Base-by-base conservation (phyloP, 2,888 invertebrate genomes). In the Eupithecia dodoneata region DNA sequence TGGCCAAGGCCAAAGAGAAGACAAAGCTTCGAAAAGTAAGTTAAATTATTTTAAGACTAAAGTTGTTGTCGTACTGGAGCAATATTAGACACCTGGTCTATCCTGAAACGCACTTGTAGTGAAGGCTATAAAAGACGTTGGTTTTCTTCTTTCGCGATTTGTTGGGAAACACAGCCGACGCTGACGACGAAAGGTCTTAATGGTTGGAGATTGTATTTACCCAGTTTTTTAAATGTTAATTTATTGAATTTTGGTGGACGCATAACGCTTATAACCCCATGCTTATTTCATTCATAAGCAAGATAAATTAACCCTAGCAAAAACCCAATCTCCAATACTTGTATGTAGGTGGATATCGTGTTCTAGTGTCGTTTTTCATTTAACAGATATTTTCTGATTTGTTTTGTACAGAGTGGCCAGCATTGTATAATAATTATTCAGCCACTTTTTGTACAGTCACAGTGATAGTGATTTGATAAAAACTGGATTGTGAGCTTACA, bases 1-100 rank as follows among this genome's bases (percentile, higher is more conserved):
- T 99, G 10, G 98, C 98, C 41, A 99, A 99, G 92, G 99, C 99
- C 12, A 98, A 99, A 89, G 98, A 99, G 89, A 98, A 99, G 92
- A 99, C 99, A 41, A 98, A 98, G 90, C 92, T 98, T 81, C 96
- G 98, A 94, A 98, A 98, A 96, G 98, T 98, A 90, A 92, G 93
- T 92, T 75, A 41, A 41, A 63, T 49, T 15, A 18, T 67, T 13
- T 30, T 59, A 6, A 9, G 18, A 52, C n/a, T 3, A 4, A 52
- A 2, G 9, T 18, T 9, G 9, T 18, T 2, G 7, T 59, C 18
- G 55, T 9, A 59, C 9, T 9, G n/a, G 15, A 15, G 55, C 9
- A 0, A 30, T 2, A 30, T 10, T 10, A 10, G 3, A 30, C n/a
- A 9, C n/a, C n/a, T n/a, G 52, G n/a, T n/a, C 52, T 52, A n/a